Evolutionary conservation across 2,888 invertebrate genomes (phyloP).

Genomic region (Craniophora ligustri): DNA sequence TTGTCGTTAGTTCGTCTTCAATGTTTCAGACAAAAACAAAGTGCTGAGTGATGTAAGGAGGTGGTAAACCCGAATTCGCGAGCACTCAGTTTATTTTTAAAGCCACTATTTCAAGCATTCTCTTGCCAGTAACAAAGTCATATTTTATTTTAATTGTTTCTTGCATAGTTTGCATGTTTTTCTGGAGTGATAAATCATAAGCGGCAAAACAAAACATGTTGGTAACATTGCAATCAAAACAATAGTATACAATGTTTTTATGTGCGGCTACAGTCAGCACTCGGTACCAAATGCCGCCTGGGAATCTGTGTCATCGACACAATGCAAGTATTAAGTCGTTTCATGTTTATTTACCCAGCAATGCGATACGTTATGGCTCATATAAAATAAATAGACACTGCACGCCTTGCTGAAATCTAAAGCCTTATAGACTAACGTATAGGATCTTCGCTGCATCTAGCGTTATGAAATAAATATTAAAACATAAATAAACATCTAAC

Average conservation of each 20-base stretch:
- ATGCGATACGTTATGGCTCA: constrained; percentile 27
- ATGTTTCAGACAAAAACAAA: constrained; percentile 25
- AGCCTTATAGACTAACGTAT: too few relatives aligned
- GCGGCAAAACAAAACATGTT: background rate
- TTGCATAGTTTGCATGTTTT: background rate
- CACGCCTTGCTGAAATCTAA: too few relatives aligned
- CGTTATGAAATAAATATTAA: too few relatives aligned
- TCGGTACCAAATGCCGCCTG: constrained; percentile 20
- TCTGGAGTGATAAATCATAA: background rate
- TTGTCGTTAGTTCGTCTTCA: constrained; percentile 23
- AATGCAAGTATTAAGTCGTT: constrained; percentile 39
- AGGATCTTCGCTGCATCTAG: too few relatives aligned
- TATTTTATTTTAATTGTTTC: background rate
- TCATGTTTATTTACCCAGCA: constrained; percentile 36
- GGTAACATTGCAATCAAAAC: constrained; percentile 25
- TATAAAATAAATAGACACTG: constrained; percentile 15
- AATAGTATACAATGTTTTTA: constrained; percentile 38
- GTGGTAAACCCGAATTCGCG: background rate
- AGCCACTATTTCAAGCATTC: background rate
- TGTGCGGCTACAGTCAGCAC: constrained; percentile 12
- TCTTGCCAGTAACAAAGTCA: background rate
- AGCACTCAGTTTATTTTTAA: background rate
- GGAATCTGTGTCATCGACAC: constrained; percentile 53
- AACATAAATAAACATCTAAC: too few relatives aligned
- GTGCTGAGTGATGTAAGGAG: constrained; percentile 2